phyloP scores from a whole-genome alignment of 1,140 invertebrate genomes.

The Cyclargus thomasi region DNA sequence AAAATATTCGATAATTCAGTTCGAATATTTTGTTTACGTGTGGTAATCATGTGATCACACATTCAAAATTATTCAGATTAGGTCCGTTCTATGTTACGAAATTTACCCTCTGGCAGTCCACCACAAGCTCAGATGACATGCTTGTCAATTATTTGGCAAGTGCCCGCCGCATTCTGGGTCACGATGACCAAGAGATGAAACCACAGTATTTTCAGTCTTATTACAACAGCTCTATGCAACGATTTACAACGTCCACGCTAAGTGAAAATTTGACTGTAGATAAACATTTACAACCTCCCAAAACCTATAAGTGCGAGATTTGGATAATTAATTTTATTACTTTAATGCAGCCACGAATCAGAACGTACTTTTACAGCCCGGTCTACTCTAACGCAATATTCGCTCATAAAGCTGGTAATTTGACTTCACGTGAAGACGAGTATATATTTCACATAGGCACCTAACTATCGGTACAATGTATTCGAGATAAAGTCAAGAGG shows the following conservation, averaged over 20 bases:
- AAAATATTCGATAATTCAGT: no score
- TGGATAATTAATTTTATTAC: conserved; percentile 3
- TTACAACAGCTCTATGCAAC: conserved; percentile 30
- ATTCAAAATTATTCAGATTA: conserved; percentile 18
- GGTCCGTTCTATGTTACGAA: conserved; percentile 44
- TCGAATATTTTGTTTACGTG: not conserved
- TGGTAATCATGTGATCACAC: not conserved
- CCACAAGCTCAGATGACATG: conserved; percentile 50
- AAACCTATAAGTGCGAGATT: not conserved
- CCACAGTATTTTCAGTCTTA: conserved; percentile 33
- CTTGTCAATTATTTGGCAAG: conserved; percentile 68
- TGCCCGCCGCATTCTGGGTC: conserved; percentile 58
- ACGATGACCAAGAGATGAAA: conserved; percentile 40
- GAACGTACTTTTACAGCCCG: not conserved
- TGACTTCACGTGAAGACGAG: not conserved
- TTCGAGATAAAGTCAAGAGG: conserved; percentile 3
- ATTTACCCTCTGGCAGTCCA: conserved; percentile 52
- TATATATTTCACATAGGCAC: not conserved
- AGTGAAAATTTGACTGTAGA: conserved; percentile 19
- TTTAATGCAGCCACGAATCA: not conserved
- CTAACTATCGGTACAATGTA: not conserved
- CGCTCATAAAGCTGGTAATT: not conserved
- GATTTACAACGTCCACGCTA: conserved; percentile 28
- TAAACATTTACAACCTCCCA: conserved; percentile 8
- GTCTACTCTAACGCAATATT: not conserved